phyloP scores from a whole-genome alignment of 2,113 vertebrate species.

The Turdus rufiventris region DNA sequence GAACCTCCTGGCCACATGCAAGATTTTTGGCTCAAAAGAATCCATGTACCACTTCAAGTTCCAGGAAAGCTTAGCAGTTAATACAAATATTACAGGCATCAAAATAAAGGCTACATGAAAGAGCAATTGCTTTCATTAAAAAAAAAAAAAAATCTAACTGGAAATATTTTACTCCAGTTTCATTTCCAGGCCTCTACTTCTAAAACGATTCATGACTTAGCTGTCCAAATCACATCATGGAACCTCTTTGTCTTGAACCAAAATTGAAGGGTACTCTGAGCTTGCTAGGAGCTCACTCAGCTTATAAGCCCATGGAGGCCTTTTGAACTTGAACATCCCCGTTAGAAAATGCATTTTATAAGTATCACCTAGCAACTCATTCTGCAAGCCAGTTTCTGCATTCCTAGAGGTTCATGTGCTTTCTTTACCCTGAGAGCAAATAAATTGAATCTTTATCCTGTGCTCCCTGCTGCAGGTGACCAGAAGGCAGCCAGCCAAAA shows the following conservation, averaged over 20 bases:
- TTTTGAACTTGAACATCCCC: not conserved
- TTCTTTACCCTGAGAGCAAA: not conserved
- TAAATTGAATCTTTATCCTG: not conserved
- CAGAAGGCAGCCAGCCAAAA: not conserved
- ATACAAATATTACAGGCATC: not conserved
- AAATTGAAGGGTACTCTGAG: not conserved
- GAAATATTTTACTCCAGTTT: slow-evolving; percentile 20
- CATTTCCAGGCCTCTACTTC: not conserved
- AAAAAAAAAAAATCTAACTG: not conserved
- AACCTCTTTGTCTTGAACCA: not conserved
- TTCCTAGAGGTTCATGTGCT: not conserved
- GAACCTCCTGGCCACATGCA: not conserved
- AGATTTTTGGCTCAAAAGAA: not conserved
- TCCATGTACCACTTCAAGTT: not conserved
- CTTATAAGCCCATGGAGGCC: not conserved
- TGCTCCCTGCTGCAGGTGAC: not conserved
- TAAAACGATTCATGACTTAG: not conserved
- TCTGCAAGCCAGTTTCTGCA: not conserved
- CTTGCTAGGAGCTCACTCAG: not conserved
- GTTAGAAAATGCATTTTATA: not conserved
- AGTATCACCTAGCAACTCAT: not conserved
- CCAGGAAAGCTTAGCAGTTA: not conserved
- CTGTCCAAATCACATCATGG: not conserved
- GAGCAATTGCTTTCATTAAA: not conserved
- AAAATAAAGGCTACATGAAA: not conserved